Evolutionary conservation across 2,113 vertebrate species (phyloP).

Genomic region (Dromiciops gliroides): DNA sequence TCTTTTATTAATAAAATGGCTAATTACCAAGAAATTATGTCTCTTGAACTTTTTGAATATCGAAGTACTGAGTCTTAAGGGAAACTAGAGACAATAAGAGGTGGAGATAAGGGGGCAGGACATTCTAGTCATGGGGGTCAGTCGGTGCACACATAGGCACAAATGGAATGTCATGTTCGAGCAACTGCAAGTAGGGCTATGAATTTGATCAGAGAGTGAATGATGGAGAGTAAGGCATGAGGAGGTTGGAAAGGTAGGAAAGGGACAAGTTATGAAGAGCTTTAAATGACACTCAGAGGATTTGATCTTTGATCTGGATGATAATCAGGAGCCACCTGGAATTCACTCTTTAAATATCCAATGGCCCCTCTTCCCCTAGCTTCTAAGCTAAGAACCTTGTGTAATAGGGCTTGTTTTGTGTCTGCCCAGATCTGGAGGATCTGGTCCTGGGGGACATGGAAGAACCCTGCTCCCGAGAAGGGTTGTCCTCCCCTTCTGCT

Average conservation of each 20-base stretch:
- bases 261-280: neutral
- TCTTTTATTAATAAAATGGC: neutral
- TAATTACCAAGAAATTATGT: neutral
- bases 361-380: neutral
- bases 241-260: neutral
- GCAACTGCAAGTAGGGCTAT: neutral
- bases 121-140: neutral
- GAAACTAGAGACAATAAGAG: neutral
- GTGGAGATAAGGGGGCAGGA: neutral
- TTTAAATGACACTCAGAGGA: neutral
- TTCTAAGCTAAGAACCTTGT: neutral
- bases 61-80: neutral
- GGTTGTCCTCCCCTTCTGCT: neutral
- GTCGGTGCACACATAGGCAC: neutral
- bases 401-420: neutral
- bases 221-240: neutral
- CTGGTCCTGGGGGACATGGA: too few relatives aligned
- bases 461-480: neutral
- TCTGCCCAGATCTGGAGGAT: neutral
- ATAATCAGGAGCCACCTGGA: neutral
- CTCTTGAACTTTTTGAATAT: neutral
- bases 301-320: neutral
- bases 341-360: neutral
- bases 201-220: neutral
- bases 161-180: neutral